Evolutionary conservation across 2,797 vertebrate genomes (phyloP).

Genomic region (Macropodus opercularis): DNA sequence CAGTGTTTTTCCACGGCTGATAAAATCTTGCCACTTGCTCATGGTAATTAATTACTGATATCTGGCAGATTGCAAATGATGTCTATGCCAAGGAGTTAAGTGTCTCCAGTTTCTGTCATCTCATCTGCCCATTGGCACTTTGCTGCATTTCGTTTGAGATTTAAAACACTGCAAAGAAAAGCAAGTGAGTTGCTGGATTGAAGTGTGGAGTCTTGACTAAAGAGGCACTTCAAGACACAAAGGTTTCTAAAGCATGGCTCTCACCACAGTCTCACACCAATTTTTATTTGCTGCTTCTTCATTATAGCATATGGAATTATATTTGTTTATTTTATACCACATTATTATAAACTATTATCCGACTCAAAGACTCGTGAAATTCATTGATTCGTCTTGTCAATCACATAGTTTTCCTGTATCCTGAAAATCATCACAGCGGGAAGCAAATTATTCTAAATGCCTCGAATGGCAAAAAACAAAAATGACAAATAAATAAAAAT

Average conservation of each 20-base stretch:
- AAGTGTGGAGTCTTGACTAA: slow-evolving; percentile 19
- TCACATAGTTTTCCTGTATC: neutral
- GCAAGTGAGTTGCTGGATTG: slow-evolving; percentile 24
- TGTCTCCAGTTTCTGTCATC: slow-evolving; percentile 58
- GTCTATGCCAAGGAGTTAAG: slow-evolving; percentile 63
- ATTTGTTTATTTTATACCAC: slow-evolving; percentile 25
- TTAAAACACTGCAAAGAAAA: slow-evolving; percentile 34
- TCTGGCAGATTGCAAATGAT: slow-evolving; percentile 72
- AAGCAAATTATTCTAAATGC: neutral
- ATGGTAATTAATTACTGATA: slow-evolving; percentile 79
- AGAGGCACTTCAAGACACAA: slow-evolving; percentile 29
- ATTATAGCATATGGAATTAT: neutral
- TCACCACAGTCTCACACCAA: slow-evolving; percentile 9
- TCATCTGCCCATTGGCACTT: slow-evolving; percentile 54
- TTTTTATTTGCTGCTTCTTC: slow-evolving; percentile 1
- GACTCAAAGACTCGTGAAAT: slow-evolving; percentile 1
- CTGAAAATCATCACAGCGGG: neutral
- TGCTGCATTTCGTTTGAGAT: slow-evolving; percentile 33
- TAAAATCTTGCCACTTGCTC: slow-evolving; percentile 72
- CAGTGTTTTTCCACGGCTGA: slow-evolving; percentile 62
- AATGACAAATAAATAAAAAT: neutral
- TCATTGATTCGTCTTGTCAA: slow-evolving; percentile 6
- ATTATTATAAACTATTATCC: slow-evolving; percentile 1
- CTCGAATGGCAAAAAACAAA: neutral
- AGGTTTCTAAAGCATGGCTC: slow-evolving; percentile 23